Conservation (phyloP, 92 coral and sea anemone genomes). For the Epizoanthus stellaris region DNA sequence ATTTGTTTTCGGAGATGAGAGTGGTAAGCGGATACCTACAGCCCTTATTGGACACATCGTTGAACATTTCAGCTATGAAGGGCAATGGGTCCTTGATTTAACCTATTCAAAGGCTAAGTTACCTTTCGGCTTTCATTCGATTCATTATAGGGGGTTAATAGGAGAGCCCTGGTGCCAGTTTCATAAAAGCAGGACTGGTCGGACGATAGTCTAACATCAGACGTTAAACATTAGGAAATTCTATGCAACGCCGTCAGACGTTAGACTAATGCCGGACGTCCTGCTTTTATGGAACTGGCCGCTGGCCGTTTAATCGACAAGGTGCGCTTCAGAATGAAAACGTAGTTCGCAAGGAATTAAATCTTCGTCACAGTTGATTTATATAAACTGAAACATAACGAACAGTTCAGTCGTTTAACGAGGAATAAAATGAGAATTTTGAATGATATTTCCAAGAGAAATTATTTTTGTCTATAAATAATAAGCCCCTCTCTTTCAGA, state of each 20-base stretch:
- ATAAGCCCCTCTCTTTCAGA: no score
- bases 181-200: no score
- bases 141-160: no score
- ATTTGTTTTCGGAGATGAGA: conserved; percentile 35
- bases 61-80: conserved; percentile 33
- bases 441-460: no score
- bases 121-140: no score
- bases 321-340: no score
- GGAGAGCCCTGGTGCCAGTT: no score
- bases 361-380: not conserved
- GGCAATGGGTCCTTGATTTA: conserved; percentile 49
- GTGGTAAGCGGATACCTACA: not conserved
- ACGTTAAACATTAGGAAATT: not conserved
- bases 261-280: no score
- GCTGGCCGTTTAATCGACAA: not conserved
- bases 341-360: not conserved
- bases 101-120: conserved; percentile 43
- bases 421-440: no score
- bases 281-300: not conserved
- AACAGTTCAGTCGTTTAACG: not conserved
- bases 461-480: no score
- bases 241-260: not conserved
- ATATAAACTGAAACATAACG: not conserved
- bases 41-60: conserved; percentile 3
- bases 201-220: not conserved